These are phyloP conservation scores for Meleagris gallopavo DNA, from an alignment of 2,113 vertebrate genomes.

Conservation along the genomic window DNA sequence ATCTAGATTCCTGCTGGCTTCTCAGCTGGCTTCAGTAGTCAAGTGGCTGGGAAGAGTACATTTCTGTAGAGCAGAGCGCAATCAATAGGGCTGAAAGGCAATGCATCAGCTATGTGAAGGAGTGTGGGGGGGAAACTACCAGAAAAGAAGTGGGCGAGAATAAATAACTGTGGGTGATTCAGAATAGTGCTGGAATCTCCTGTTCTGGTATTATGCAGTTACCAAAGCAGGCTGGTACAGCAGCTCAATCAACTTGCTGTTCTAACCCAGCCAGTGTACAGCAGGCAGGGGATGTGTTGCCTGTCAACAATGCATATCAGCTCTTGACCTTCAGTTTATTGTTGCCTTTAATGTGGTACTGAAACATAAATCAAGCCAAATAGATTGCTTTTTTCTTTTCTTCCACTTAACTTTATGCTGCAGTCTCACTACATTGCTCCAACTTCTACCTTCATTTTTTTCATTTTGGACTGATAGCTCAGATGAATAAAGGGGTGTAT, in stretches of 20 bases:
- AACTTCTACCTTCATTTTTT: neutral
- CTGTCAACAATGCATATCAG: neutral
- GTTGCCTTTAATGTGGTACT: neutral
- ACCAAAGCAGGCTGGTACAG: neutral
- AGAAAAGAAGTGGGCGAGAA: neutral
- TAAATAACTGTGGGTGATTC: neutral
- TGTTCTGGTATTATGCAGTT: neutral
- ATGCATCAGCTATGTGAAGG: rapidly evolving
- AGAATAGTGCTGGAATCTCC: neutral
- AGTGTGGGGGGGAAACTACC: neutral
- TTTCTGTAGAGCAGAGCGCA: neutral
- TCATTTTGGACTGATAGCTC: neutral
- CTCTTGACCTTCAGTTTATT: neutral
- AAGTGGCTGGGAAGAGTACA: neutral
- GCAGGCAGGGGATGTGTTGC: rapidly evolving
- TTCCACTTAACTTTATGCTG: neutral
- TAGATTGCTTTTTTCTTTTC: neutral
- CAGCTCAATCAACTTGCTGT: neutral
- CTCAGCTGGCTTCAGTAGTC: neutral
- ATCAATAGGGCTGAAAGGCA: neutral
- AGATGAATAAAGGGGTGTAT: neutral
- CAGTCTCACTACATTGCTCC: neutral
- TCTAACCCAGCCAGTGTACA: neutral
- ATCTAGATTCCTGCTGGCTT: neutral
- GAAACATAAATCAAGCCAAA: neutral